These are phyloP conservation scores for Vespertilio murinus DNA, from an alignment of 2,797 vertebrate species.

Conservation along the genomic window DNA sequence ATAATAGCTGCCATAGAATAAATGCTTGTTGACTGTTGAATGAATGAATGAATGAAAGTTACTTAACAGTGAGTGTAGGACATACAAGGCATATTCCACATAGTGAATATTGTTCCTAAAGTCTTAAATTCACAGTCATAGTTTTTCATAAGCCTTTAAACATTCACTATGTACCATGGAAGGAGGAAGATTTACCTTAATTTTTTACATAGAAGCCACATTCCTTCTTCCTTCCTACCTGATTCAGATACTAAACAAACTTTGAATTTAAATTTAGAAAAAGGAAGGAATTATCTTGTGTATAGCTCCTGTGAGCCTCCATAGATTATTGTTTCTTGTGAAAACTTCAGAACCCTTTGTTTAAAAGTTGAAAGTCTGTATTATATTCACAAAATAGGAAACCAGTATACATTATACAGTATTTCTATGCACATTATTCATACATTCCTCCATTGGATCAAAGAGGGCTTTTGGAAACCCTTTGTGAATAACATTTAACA, in stretches of 20 bases:
- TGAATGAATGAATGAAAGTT: background rate
- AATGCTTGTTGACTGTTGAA: background rate
- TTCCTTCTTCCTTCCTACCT: background rate
- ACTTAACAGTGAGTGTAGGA: background rate
- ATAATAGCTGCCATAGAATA: background rate
- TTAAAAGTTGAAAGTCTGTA: conserved; percentile 33
- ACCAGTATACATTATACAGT: background rate
- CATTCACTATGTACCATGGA: background rate
- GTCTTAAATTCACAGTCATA: background rate
- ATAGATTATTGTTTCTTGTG: conserved; percentile 38
- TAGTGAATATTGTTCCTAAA: background rate
- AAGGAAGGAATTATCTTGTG: background rate
- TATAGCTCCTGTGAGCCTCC: background rate
- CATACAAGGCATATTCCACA: background rate
- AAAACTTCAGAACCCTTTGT: conserved; percentile 56
- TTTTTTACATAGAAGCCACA: background rate
- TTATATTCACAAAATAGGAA: conserved; percentile 20
- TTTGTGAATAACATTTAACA: conserved; percentile 32
- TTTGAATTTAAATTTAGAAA: conserved; percentile 56
- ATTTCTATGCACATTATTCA: conserved; percentile 55
- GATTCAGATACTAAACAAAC: background rate
- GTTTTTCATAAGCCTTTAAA: background rate
- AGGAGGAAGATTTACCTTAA: background rate
- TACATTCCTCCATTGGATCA: background rate
- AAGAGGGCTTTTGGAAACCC: conserved; percentile 3